Evolutionary conservation across 35 echinoderm and acorn worm genomes (phyloP).

Genomic region (Diadema setosum): DNA sequence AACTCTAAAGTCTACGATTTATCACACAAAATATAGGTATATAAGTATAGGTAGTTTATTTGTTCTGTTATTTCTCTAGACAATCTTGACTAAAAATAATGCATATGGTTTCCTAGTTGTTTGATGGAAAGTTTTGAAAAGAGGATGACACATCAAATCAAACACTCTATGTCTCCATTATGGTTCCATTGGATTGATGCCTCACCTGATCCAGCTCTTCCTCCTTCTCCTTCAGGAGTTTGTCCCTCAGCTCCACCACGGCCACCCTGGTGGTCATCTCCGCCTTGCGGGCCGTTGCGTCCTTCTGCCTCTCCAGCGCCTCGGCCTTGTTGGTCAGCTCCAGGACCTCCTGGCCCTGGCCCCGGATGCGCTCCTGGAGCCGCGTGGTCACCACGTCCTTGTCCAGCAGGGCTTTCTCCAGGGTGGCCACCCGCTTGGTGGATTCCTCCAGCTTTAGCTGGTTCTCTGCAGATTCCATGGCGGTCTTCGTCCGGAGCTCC

Average conservation of each 20-base stretch:
- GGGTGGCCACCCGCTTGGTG: background rate
- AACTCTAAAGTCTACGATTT: too few species aligned
- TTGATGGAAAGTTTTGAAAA: too few species aligned
- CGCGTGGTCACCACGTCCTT: conserved; percentile 15
- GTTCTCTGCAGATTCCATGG: background rate
- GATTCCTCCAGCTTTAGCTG: background rate
- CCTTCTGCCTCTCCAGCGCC: conserved; percentile 1
- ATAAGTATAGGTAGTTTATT: too few species aligned
- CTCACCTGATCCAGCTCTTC: conserved; percentile 55
- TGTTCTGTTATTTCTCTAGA: too few species aligned
- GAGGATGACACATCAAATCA: too few species aligned
- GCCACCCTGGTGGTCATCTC: conserved; percentile 32
- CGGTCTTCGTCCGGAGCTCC: background rate
- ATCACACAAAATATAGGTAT: too few species aligned
- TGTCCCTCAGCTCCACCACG: conserved; percentile 53
- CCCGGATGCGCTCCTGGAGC: background rate
- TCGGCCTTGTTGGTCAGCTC: background rate
- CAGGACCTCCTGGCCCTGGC: conserved; percentile 10
- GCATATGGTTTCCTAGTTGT: too few species aligned
- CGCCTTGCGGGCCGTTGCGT: background rate
- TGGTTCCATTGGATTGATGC: too few species aligned
- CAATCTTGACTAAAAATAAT: too few species aligned
- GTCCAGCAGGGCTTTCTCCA: background rate
- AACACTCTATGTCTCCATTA: too few species aligned
- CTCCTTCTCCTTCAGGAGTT: conserved; percentile 72